Base-by-base conservation (phyloP, 2,797 vertebrate genomes). In the Tachyglossus aculeatus region DNA sequence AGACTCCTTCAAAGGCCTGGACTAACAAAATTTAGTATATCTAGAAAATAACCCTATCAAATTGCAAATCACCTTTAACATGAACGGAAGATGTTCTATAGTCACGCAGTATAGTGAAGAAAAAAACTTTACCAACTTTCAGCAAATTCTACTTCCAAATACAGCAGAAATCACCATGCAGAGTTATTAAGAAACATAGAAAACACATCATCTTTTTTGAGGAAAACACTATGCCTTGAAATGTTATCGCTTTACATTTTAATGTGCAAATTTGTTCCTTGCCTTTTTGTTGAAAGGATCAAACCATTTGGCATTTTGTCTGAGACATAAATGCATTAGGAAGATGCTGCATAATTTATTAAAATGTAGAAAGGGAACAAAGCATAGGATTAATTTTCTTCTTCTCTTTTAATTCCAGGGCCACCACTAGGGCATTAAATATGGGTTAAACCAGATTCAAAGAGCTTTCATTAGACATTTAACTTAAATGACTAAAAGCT, bases 381-480 rank as follows among this genome's bases (percentile, higher is more conserved):
- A 89, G 51, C 44, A 63, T 82, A 70, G 54, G 77, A 87, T 90
- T 91, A 74, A 71, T 89, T 90, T 89, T 83, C 38, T 29, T 44
- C 16, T 37, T 78, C 48, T 81, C 65, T 84, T 86, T 82, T 77
- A 80, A 80, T 88, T 88, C 69, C 70, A 79, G 74, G 60, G 56
- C 56, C 50, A 86, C 65, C 67, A 86, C 45, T 75, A 76, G 57
- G 80, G 55, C 82, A 86, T 84, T 90, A 84, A 86, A 80, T 74
- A 83, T 57, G 74, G 71, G 77, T 87, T 87, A 87, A 89, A 84
- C 71, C 31, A 86, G 56, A 86, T 84, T 88, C 73, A 69, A 78
- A 89, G 76, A 81, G 71, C 83, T 89, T 89, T 91, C 87, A 84
- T 82, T 86, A 88, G 74, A 86, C 71, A 71, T 81, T 90, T 86